Percentiles rank a stretch among this genome's conserved stretches.
These are phyloP conservation scores for Labrus mixtus DNA, from an alignment of 2,113 vertebrate species.

Conservation along the genomic window DNA sequence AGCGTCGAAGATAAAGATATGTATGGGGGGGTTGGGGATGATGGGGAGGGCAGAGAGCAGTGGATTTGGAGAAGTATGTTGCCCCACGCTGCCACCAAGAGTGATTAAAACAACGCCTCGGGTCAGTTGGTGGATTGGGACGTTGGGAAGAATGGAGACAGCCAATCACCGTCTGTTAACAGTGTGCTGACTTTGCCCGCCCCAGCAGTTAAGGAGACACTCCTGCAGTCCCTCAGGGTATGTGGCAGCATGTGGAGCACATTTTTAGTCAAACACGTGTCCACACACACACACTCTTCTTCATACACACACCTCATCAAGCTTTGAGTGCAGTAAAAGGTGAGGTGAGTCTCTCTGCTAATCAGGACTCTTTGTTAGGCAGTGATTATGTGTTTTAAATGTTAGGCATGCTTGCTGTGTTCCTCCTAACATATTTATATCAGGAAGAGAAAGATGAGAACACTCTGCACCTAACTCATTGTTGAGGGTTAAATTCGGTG, in stretches of 20 bases:
- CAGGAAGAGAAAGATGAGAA: not conserved
- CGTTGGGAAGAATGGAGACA: constrained; percentile 50
- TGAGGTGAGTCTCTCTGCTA: constrained; percentile 18
- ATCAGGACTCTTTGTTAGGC: constrained; percentile 36
- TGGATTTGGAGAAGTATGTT: constrained; percentile 26
- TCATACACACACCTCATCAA: constrained; percentile 38
- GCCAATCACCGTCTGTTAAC: constrained; percentile 70
- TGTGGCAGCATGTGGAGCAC: constrained; percentile 42
- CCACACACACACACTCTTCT: constrained; percentile 6
- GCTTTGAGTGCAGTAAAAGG: not conserved
- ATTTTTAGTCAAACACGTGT: constrained; percentile 39
- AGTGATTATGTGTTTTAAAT: constrained; percentile 21
- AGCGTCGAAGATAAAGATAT: constrained; percentile 14
- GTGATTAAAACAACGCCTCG: constrained; percentile 79
- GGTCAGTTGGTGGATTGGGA: constrained; percentile 64
- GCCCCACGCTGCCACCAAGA: constrained; percentile 26
- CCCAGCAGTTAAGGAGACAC: constrained; percentile 65
- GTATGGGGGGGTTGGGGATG: not conserved
- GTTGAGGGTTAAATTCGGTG: not conserved
- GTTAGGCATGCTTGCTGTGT: not conserved
- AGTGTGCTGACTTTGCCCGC: constrained; percentile 65
- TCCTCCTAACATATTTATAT: not conserved
- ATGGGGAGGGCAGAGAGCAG: constrained; percentile 16
- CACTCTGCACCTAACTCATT: not conserved
- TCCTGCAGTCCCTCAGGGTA: constrained; percentile 49